Evolutionary conservation across 2,113 vertebrate species (phyloP), one percentile per base, ranked within the genome.

Genomic region (Lathamus discolor): DNA sequence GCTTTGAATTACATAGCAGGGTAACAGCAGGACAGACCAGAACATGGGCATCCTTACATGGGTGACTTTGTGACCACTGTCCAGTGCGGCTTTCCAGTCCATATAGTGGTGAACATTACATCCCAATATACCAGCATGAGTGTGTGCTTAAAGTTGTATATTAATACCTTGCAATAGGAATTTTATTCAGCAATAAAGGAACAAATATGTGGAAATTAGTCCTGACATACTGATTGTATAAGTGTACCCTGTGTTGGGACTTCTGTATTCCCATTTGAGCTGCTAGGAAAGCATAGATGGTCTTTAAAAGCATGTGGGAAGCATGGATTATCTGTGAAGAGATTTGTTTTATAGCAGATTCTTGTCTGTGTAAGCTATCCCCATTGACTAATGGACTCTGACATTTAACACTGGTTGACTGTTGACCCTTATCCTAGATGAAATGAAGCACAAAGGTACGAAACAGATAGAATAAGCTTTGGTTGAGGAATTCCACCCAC

Each of bases 101-200:
- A 5, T 5, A 4, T 11, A 33, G 43, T 27, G n/a, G 35, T 11
- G 20, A 77, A 29, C 19, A 10, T 41, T 52, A 35, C 23, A 37
- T 31, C 41, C 66, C 20, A 19, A 10, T 61, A n/a, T 24, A 37
- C 7, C 10, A 17, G 28, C 22, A 9, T 11, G 13, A 70, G 22
- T 10, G 11, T 0, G 0, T 27, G 29, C 10, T 54, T n/a, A 3
- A 61, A 35, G 68, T 39, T 62, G n/a, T 6, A 0, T 55, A 11
- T 39, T 49, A 33, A 33, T 23, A 29, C 18, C 31, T 44, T 61
- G 37, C 25, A 59, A 48, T 25, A 46, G 37, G 43, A 55, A 6
- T 31, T 39, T 22, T 92, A 37, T 33, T 88, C 22, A 7, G 19
- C 18, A 7, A 23, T 67, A 28, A 13, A 29, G 6, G 33, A 11